Conservation (phyloP, 1,140 invertebrate genomes). For the Mycetomoellerius zeteki region DNA sequence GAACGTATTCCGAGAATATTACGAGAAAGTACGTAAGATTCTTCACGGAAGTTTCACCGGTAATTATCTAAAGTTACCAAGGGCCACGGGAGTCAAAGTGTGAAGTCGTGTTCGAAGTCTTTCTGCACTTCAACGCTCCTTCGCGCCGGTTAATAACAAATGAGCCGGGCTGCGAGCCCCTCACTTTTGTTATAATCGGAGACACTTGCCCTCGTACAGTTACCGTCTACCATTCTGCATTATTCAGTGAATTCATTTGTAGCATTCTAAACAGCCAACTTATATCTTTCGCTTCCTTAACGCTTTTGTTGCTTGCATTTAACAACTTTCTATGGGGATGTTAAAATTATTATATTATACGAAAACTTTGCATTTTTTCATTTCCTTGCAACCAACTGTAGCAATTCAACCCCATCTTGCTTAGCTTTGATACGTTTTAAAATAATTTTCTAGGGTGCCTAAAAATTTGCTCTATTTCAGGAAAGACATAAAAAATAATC, state of each 20-base stretch:
- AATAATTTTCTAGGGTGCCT: neutral
- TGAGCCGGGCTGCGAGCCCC: slow-evolving; percentile 82
- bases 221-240: slow-evolving; percentile 84
- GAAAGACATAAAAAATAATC: neutral
- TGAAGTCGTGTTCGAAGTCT: slow-evolving; percentile 87
- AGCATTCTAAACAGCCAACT: slow-evolving; percentile 83
- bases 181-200: slow-evolving; percentile 86
- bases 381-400: neutral
- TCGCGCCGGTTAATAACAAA: slow-evolving; percentile 85
- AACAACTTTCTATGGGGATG: neutral
- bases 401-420: neutral
- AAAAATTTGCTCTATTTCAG: neutral
- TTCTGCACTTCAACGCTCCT: slow-evolving; percentile 84
- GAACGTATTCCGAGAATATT: slow-evolving; percentile 64
- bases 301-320: slow-evolving; percentile 1
- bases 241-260: slow-evolving; percentile 85
- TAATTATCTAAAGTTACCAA: slow-evolving; percentile 86
- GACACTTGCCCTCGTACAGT: slow-evolving; percentile 83
- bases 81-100: slow-evolving; percentile 85
- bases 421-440: neutral
- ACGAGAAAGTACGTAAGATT: slow-evolving; percentile 72
- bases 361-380: neutral
- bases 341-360: neutral
- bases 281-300: slow-evolving; percentile 47
- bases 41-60: slow-evolving; percentile 83